These are phyloP conservation scores for Microcebus jonahi DNA, from an alignment of 2,113 vertebrate genomes.

Conservation along the genomic window DNA sequence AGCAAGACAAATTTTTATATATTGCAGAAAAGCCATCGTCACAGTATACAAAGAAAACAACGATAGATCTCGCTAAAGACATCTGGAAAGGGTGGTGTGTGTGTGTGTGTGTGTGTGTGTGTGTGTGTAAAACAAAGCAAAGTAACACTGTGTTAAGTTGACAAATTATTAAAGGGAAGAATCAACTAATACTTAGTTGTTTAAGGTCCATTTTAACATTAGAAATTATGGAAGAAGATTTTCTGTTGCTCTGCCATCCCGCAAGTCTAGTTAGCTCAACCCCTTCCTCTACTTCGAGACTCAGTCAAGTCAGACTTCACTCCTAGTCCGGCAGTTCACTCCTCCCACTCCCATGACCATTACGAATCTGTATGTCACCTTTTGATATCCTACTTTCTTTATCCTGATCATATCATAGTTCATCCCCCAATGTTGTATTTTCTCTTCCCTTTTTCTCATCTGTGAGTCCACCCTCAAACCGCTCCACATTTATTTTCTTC, in stretches of 20 bases:
- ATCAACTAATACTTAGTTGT: not conserved
- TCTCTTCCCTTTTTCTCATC: not conserved
- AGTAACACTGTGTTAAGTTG: no score
- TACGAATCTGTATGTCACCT: accelerated
- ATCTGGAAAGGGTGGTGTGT: no score
- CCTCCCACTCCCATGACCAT: not conserved
- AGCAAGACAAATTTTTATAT: no score
- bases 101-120: not conserved
- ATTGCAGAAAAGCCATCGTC: not conserved
- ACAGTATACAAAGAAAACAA: no score
- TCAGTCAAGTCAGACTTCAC: accelerated
- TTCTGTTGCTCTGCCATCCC: not conserved
- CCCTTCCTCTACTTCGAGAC: not conserved
- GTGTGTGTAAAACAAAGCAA: not conserved
- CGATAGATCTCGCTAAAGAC: accelerated
- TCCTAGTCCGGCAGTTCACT: accelerated
- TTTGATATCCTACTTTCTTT: not conserved
- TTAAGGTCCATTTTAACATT: not conserved
- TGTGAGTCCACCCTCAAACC: not conserved
- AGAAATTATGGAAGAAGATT: no score
- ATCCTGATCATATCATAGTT: no score
- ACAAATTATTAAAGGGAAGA: not conserved
- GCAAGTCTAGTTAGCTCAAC: accelerated
- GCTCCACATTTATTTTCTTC: not conserved
- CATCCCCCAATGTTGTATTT: not conserved